phyloP scores from a whole-genome alignment of 2,888 invertebrate genomes.

The Prosapia bicincta region DNA sequence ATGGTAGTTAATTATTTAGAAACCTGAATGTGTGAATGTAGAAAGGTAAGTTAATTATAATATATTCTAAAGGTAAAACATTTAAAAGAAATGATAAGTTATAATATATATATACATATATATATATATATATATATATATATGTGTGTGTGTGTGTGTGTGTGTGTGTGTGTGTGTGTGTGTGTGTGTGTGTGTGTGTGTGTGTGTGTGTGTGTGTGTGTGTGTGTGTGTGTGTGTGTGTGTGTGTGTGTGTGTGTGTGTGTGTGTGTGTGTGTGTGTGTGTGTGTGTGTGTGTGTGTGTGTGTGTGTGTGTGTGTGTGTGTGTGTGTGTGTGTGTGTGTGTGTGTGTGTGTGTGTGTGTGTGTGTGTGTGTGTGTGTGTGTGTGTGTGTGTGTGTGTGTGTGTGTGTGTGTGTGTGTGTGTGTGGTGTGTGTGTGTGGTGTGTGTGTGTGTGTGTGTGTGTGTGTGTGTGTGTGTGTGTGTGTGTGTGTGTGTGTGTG shows the following conservation, averaged over 20 bases:
- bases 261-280: neutral
- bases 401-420: neutral
- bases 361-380: no score
- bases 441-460: neutral
- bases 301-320: neutral
- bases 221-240: constrained; percentile 2
- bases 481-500: neutral
- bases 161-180: neutral
- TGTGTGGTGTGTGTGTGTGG: neutral
- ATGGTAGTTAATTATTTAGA: no score
- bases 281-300: neutral
- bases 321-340: neutral
- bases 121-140: constrained; percentile 6
- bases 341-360: neutral
- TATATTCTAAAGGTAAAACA: no score
- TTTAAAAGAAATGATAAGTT: no score
- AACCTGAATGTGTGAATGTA: no score
- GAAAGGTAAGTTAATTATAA: no score
- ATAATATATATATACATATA: neutral
- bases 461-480: neutral
- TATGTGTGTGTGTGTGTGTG: constrained; percentile 1
- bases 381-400: no score
- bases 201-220: neutral
- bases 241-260: neutral
- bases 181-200: neutral